Evolutionary conservation across 2,888 invertebrate genomes (phyloP).

Genomic region (Ecliptopera silaceata): DNA sequence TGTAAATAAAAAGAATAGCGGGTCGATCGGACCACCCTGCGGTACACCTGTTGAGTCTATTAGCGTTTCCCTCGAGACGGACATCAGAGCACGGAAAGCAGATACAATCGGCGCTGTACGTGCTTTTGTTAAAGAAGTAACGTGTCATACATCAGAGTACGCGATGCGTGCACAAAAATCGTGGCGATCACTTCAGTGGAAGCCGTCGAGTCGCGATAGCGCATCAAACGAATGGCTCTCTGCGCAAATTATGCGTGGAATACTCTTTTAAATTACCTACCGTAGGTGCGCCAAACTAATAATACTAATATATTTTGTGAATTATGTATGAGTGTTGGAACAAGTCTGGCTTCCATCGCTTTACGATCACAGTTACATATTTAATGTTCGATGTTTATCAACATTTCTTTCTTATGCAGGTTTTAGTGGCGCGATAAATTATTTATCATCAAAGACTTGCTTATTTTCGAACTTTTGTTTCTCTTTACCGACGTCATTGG

Average conservation of each 20-base stretch:
- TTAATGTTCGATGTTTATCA: slow-evolving; percentile 83
- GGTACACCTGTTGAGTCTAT: slow-evolving; percentile 79
- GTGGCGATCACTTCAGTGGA: slow-evolving; percentile 57
- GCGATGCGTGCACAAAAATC: slow-evolving; percentile 73
- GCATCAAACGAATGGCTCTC: slow-evolving; percentile 65
- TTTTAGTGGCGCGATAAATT: slow-evolving; percentile 80
- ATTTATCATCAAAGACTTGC: slow-evolving; percentile 80
- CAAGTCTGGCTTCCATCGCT: slow-evolving; percentile 76
- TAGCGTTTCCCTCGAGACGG: slow-evolving; percentile 57
- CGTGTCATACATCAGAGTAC: slow-evolving; percentile 66
- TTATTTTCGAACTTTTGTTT: slow-evolving; percentile 80
- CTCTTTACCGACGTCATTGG: slow-evolving; percentile 64
- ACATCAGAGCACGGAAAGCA: slow-evolving; percentile 50
- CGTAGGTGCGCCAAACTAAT: slow-evolving; percentile 56
- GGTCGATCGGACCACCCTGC: slow-evolving; percentile 72
- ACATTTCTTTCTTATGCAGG: slow-evolving; percentile 82
- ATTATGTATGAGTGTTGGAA: slow-evolving; percentile 68
- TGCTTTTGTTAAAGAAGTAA: slow-evolving; percentile 51
- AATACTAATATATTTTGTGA: slow-evolving; percentile 42
- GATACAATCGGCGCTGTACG: slow-evolving; percentile 61
- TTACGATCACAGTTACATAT: slow-evolving; percentile 82
- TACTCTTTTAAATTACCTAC: slow-evolving; percentile 67
- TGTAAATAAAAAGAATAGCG: slow-evolving; percentile 73
- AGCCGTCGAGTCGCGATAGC: slow-evolving; percentile 50
- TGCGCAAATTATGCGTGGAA: slow-evolving; percentile 70